phyloP scores from a whole-genome alignment of 1,140 invertebrate species.

The Atta texana region DNA sequence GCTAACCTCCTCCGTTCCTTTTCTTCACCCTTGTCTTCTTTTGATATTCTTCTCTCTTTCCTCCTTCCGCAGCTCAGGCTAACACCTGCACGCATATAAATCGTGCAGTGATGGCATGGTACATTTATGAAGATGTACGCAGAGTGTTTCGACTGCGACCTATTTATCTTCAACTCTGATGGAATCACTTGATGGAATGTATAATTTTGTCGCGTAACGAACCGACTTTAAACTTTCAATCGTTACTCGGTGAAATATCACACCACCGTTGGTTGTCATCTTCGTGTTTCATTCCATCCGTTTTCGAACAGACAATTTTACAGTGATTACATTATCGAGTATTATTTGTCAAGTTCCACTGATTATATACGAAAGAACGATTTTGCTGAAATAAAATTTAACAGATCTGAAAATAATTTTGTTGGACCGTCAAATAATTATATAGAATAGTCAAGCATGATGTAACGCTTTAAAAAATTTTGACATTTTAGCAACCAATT shows the following conservation, averaged over 20 bases:
- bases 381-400: too few species aligned
- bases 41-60: neutral
- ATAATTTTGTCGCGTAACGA: constrained; percentile 25
- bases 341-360: neutral
- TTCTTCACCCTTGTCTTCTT: neutral
- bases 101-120: constrained; percentile 17
- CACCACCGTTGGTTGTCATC: neutral
- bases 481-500: too few species aligned
- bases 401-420: too few species aligned
- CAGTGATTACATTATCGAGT: neutral
- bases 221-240: constrained; percentile 32
- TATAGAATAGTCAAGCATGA: too few species aligned
- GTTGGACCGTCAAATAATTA: too few species aligned
- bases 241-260: neutral
- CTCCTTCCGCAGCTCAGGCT: neutral
- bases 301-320: neutral
- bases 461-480: too few species aligned
- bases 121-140: constrained; percentile 22
- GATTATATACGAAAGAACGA: neutral
- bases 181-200: constrained; percentile 8
- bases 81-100: constrained; percentile 22
- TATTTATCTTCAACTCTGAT: constrained; percentile 37
- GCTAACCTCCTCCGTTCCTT: neutral
- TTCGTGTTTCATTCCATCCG: neutral
- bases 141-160: constrained; percentile 26